Evolutionary conservation across 2,113 vertebrate species (phyloP), one percentile per base, ranked within the genome.

Genomic region (Prunella himalayana): DNA sequence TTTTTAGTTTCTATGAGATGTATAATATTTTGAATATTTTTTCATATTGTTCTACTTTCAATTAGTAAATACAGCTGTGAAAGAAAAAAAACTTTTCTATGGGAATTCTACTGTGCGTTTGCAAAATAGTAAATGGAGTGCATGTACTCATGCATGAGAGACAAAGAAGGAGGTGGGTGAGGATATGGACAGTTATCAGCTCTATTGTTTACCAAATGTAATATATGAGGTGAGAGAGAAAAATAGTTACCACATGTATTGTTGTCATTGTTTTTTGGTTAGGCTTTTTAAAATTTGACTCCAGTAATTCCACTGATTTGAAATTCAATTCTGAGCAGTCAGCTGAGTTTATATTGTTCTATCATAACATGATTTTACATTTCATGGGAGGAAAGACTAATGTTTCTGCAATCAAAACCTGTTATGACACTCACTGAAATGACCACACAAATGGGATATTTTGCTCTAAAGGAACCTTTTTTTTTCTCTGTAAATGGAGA

Each of bases 101-200:
- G 13, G 70, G 83, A 78, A 75, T 31, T 84, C 15, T 83, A 39
- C 20, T 17, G 18, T 53, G 4, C 10, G 50, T 82, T 90, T 86
- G 21, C 18, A 49, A 90, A 72, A 61, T 13, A 69, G 3, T 44
- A 82, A 87, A 56, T 0, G 1, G 6, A 30, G 7, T 41, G 10
- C 2, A 4, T 28, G 17, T 10, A 12, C 1, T 20, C 20, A 11
- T 1, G 0, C 5, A 14, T 35, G 44, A 78, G 27, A 60, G 18
- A 50, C 6, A 37, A 69, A 53, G 8, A 8, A 53, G 9, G 21
- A 90, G 24, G 7, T 35, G 63, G 57, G 13, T 1, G 12, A 63
- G 30, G 47, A 60, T 25, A 7, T 33, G 19, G 71, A 54, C 2
- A 2, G 5, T 33, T 84, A 21, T 23, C 13, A 37, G 9, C 44